These are phyloP conservation scores for Parapsyche elsis DNA, from an alignment of 1,140 invertebrate genomes.

Conservation along the genomic window DNA sequence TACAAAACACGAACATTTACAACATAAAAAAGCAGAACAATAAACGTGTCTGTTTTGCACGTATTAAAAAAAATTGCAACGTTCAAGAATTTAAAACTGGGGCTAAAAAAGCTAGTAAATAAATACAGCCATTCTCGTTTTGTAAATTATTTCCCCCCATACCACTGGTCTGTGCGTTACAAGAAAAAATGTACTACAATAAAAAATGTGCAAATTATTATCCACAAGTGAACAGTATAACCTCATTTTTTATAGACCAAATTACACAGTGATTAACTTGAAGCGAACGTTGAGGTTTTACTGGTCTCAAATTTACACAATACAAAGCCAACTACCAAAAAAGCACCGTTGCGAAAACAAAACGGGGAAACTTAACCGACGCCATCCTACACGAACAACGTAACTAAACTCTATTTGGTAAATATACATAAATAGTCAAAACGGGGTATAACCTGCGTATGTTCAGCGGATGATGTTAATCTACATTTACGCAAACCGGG, in stretches of 20 bases:
- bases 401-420: background rate
- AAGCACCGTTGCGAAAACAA: background rate
- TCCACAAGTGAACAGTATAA: background rate
- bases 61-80: too few species aligned
- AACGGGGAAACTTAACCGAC: background rate
- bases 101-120: too few species aligned
- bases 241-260: background rate
- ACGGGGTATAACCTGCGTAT: conserved; percentile 4
- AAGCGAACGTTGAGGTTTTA: too few species aligned
- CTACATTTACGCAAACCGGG: conserved; percentile 26
- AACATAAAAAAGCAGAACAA: too few species aligned
- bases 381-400: background rate
- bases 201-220: background rate
- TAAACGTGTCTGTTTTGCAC: too few species aligned
- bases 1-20: too few species aligned
- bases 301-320: background rate
- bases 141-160: too few species aligned
- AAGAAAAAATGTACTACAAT: too few species aligned
- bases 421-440: conserved; percentile 15
- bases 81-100: too few species aligned
- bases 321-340: background rate
- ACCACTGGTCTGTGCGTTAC: too few species aligned
- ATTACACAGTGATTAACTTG: too few species aligned
- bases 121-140: too few species aligned
- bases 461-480: background rate